These are phyloP conservation scores for Lophotriccus pileatus DNA, from an alignment of 2,797 vertebrate genomes.

Conservation along the genomic window DNA sequence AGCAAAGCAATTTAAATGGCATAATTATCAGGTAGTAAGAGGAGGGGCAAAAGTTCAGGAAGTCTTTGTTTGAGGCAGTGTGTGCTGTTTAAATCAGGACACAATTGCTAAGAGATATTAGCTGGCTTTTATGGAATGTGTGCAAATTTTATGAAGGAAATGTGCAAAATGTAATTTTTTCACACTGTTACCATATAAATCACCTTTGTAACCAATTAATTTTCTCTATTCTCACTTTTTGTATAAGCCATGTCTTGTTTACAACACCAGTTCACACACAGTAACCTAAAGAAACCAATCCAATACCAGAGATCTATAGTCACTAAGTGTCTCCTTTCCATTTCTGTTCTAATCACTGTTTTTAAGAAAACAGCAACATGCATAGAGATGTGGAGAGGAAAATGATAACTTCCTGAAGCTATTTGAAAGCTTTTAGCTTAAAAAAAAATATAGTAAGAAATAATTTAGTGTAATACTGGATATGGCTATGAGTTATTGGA, in stretches of 20 bases:
- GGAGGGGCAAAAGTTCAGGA: not conserved
- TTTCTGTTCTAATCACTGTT: not conserved
- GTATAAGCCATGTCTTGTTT: not conserved
- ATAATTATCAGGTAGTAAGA: not conserved
- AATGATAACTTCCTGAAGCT: constrained; percentile 10
- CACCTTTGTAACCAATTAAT: not conserved
- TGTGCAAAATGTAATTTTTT: constrained; percentile 12
- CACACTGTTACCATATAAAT: not conserved
- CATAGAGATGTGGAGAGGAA: not conserved
- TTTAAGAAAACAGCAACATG: not conserved
- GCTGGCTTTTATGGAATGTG: not conserved
- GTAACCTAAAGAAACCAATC: not conserved
- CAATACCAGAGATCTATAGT: not conserved
- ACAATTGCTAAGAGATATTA: not conserved
- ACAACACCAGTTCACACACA: not conserved
- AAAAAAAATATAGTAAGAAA: not conserved
- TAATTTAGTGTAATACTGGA: constrained; percentile 5
- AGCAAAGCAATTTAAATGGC: not conserved
- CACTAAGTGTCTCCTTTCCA: not conserved
- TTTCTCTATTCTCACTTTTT: not conserved
- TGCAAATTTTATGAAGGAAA: not conserved
- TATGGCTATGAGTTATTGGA: not conserved
- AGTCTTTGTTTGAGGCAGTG: not conserved
- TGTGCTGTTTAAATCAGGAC: not conserved
- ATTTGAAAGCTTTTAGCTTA: constrained; percentile 1